Base-by-base conservation (phyloP, 2,113 vertebrate species). In the Melanerpes formicivorus region DNA sequence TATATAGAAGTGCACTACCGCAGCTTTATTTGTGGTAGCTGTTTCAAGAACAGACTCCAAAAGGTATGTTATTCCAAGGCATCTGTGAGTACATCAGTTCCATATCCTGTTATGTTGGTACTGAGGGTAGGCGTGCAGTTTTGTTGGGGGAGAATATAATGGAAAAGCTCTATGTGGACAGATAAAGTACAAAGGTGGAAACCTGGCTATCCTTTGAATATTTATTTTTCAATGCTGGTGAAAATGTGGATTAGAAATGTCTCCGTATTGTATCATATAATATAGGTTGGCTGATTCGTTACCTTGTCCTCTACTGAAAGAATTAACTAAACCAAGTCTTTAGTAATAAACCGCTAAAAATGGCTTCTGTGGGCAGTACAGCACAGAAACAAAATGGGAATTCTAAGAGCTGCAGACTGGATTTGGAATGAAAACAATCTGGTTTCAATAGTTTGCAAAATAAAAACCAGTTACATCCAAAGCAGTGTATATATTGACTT, bases 91-190 rank as follows among this genome's bases (percentile, higher is more conserved):
- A 14, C 11, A 34, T 34, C 25, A 59, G 30, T 7, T 25, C 21
- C 6, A 2, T 69, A 11, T 18, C 11, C 6, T 16, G 5, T 32
- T 64, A 64, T 64, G 77, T 64, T 37, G 11, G 22, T 55, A 69
- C 3, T 37, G 6, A 75, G 15, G 14, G 1, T 32, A 50, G 27
- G 2, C 3, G 48, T 73, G 25, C 5, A 44, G 23, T 21, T 60
- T 60, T 73, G 37, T 74, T 56, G 14, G 11, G 16, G 32, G 17
- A 74, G 12, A 90, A 52, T 6, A 26, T 55, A 77, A 77, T 44
- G 15, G 27, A 7, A 9, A 17, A 56, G 5, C 5, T 65, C 10
- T 12, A 18, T 0, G 1, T 2, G 2, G 6, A 50, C 10, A 22
- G 9, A 6, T 48, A 29, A 72, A 76, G 7, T 26, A n/a, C 8